Evolutionary conservation across 92 coral and sea anemone genomes (phyloP), one percentile per base, ranked within the genome.

Genomic region (Palythoa heliodiscus): DNA sequence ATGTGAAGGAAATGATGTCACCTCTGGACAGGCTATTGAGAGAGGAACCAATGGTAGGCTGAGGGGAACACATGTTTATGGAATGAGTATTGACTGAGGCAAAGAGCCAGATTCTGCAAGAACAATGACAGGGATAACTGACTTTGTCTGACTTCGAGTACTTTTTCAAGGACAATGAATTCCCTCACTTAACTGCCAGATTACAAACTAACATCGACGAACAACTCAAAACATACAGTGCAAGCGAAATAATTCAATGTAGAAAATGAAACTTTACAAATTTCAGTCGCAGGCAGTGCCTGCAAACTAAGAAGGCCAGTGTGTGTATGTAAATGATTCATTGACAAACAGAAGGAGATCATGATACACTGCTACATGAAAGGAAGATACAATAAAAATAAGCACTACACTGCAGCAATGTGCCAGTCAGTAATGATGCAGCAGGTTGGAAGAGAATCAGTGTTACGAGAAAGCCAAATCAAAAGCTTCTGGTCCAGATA

Each of bases 11-110:
- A 29, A 88, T 53, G 83, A 83, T 48, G 82, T 91, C 16, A 68
- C 74, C 13, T 74, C 71, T 37, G 84, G 90, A 15, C 76, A 86
- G 35, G 92, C 73, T 19, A 88, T 86, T 47, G 86, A 66, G 5
- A 48, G 50, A 4, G 94, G 92, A 50, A 91, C 92, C 8, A 67
- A 37, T 47, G 89, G 87, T 6, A 70, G 87, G 54, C 89, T 91
- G 10, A 81, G 88, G 38, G 93, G 91, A 11, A 91, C 91, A n/a
- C 90, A 91, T 86, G 83, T 91, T 3, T 91, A 91, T 84, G 68
- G 64, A 1, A 52, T 88, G 15, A 47, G 25, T 16, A 88, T 88
- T 61, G 72, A 91, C 86, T 75, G 92, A 29, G 71, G 25, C 24
- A 78, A 70, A 17, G 91, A 91, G 79, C 89, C 93, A 35, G 19